Conservation (phyloP, 2,113 vertebrate species). For the Hymenochirus boettgeri region DNA sequence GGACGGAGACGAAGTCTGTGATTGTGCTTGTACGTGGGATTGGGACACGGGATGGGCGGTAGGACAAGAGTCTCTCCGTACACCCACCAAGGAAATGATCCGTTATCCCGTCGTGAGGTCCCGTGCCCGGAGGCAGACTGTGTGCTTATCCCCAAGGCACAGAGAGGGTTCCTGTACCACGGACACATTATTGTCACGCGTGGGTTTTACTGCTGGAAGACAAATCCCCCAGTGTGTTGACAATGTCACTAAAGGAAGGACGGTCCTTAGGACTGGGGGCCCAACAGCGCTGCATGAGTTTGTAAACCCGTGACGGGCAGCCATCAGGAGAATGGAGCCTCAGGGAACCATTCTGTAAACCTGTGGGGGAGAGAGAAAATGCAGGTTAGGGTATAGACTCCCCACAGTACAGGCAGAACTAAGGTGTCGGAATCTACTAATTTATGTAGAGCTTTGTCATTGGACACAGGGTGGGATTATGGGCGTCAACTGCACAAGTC, state of each 20-base stretch:
- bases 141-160: not conserved
- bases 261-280: conserved; percentile 86
- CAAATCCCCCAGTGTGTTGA: conserved; percentile 73
- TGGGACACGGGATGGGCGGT: not conserved
- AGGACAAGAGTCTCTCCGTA: not conserved
- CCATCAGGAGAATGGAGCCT: conserved; percentile 76
- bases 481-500: too few relatives aligned
- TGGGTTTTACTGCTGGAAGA: conserved; percentile 86
- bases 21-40: conserved; percentile 18
- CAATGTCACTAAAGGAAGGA: conserved; percentile 87
- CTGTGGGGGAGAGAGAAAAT: conserved; percentile 50
- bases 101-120: not conserved
- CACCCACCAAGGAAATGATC: not conserved
- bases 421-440: too few relatives aligned
- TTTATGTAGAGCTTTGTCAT: too few relatives aligned
- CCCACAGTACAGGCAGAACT: too few relatives aligned
- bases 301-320: conserved; percentile 83
- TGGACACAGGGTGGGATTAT: too few relatives aligned
- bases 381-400: too few relatives aligned
- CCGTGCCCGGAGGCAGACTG: not conserved
- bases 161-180: too few relatives aligned
- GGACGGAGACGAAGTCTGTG: too few relatives aligned
- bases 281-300: conserved; percentile 92
- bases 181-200: conserved; percentile 45
- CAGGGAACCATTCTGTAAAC: conserved; percentile 76